These are phyloP conservation scores for Abramis brama DNA, from an alignment of 2,113 vertebrate genomes.

Conservation along the genomic window DNA sequence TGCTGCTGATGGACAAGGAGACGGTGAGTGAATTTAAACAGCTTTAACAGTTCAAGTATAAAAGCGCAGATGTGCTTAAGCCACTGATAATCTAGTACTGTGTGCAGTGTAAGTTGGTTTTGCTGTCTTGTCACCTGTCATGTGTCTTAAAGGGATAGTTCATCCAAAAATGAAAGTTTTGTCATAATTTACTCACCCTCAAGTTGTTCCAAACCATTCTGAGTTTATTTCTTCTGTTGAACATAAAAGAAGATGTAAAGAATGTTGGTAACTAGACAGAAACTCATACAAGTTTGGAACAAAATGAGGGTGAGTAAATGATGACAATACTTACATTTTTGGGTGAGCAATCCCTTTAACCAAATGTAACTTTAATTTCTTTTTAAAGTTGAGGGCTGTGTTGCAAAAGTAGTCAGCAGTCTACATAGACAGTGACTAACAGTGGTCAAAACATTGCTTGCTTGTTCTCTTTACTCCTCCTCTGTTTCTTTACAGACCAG, in stretches of 20 bases:
- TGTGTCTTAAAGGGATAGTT: background rate
- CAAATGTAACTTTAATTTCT: too few relatives aligned
- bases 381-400: background rate
- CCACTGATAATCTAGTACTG: background rate
- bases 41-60: background rate
- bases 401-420: background rate
- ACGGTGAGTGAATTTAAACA: constrained; percentile 77
- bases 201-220: too few relatives aligned
- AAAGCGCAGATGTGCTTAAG: background rate
- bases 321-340: too few relatives aligned
- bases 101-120: background rate
- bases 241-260: too few relatives aligned
- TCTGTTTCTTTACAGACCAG: constrained; percentile 80
- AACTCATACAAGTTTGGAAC: too few relatives aligned
- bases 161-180: too few relatives aligned
- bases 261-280: too few relatives aligned
- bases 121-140: background rate
- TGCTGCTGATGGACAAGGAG: constrained; percentile 95
- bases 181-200: too few relatives aligned
- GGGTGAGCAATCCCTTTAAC: too few relatives aligned
- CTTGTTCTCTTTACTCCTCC: background rate
- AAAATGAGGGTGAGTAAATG: too few relatives aligned
- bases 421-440: background rate
- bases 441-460: background rate
- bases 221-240: too few relatives aligned